phyloP scores from a whole-genome alignment of 1,140 invertebrate genomes.

The Nebria ingens region DNA sequence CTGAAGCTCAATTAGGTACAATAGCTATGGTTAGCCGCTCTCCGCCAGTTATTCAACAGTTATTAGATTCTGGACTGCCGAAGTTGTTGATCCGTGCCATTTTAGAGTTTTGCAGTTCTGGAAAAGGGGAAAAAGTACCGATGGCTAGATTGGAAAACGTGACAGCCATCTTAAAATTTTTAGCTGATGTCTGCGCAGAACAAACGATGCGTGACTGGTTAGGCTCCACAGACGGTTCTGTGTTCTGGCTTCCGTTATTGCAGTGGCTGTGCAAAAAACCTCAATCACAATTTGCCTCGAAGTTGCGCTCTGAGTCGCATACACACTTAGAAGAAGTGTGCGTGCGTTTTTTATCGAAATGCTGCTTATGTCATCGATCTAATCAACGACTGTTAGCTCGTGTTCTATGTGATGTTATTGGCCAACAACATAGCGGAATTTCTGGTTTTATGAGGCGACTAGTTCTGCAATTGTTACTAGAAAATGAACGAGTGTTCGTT shows the following conservation, averaged over 20 bases:
- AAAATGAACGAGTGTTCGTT: slow-evolving; percentile 72
- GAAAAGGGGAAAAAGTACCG: slow-evolving; percentile 18
- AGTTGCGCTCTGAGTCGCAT: slow-evolving; percentile 43
- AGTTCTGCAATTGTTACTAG: slow-evolving; percentile 72
- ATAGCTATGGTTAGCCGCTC: slow-evolving; percentile 68
- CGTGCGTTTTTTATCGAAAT: slow-evolving; percentile 62
- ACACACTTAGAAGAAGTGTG: slow-evolving; percentile 60
- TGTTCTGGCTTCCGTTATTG: slow-evolving; percentile 75
- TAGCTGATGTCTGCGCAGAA: slow-evolving; percentile 67
- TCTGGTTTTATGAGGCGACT: slow-evolving; percentile 80
- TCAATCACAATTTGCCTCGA: slow-evolving; percentile 28
- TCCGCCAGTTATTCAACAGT: slow-evolving; percentile 55
- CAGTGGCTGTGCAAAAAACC: slow-evolving; percentile 55
- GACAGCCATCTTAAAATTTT: slow-evolving; percentile 65
- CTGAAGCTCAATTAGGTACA: slow-evolving; percentile 57
- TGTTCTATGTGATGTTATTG: slow-evolving; percentile 61
- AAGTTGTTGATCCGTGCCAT: slow-evolving; percentile 49
- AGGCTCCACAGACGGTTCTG: slow-evolving; percentile 60
- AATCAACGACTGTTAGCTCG: slow-evolving; percentile 77
- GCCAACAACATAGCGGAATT: slow-evolving; percentile 55
- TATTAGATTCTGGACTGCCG: slow-evolving; percentile 68
- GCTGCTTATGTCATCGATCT: slow-evolving; percentile 71
- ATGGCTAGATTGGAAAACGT: slow-evolving; percentile 44
- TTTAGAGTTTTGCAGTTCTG: slow-evolving; percentile 42
- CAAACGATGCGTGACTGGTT: slow-evolving; percentile 78